These are phyloP conservation scores for Anguilla japonica DNA, from an alignment of 2,113 vertebrate genomes.

Conservation along the genomic window DNA sequence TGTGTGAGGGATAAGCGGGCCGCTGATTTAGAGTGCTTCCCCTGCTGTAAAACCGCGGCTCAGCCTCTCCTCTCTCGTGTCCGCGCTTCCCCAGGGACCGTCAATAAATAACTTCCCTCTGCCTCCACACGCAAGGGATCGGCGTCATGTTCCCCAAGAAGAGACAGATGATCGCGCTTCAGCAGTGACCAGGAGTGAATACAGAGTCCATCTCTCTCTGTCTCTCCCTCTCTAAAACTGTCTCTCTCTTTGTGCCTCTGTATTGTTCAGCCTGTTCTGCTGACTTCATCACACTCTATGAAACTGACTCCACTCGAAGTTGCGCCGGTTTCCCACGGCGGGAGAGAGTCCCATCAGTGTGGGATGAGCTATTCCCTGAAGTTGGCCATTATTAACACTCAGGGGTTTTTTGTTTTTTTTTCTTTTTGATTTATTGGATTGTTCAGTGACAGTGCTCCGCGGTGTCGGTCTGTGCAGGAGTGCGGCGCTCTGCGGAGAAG, in stretches of 20 bases:
- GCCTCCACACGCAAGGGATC: background rate
- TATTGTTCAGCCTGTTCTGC: background rate
- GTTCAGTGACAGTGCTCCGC: background rate
- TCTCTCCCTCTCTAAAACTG: background rate
- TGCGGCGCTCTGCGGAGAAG: background rate
- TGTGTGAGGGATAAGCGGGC: background rate
- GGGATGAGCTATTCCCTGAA: background rate
- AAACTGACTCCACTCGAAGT: background rate
- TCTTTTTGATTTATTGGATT: background rate
- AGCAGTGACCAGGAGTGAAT: background rate
- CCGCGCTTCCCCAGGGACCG: background rate
- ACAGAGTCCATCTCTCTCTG: background rate
- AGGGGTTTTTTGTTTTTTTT: background rate
- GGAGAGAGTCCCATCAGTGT: background rate
- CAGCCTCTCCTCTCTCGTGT: background rate
- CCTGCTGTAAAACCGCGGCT: background rate
- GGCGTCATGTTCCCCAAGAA: background rate
- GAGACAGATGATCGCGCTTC: background rate
- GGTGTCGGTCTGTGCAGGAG: background rate
- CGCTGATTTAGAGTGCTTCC: background rate
- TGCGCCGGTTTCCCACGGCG: background rate
- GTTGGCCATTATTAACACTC: background rate
- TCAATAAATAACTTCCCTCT: constrained; percentile 13
- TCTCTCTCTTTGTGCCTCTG: background rate
- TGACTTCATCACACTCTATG: background rate